Evolutionary conservation across 2,888 invertebrate species (phyloP).

Genomic region (Dryobotodes eremita): DNA sequence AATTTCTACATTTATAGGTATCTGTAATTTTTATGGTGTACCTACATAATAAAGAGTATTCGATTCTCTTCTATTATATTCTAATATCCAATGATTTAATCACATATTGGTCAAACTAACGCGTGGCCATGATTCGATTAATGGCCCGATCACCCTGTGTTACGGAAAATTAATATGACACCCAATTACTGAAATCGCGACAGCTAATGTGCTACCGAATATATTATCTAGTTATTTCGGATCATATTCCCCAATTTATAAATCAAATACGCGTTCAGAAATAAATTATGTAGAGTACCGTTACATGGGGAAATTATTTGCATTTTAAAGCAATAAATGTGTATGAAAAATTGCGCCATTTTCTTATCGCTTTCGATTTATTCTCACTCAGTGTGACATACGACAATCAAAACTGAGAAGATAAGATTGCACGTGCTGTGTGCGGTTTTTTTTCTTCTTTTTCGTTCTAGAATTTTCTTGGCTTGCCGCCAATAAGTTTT

Average conservation of each 20-base stretch:
- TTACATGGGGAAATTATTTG: constrained; percentile 49
- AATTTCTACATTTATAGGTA: no score
- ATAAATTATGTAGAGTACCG: constrained; percentile 31
- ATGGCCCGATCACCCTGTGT: constrained; percentile 18
- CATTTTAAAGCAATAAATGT: constrained; percentile 50
- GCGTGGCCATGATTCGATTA: constrained; percentile 32
- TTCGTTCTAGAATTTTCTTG: constrained; percentile 35
- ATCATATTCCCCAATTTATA: constrained; percentile 39
- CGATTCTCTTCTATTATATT: no score
- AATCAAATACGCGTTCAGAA: constrained; percentile 32
- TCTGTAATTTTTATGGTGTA: no score
- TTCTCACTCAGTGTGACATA: constrained; percentile 47
- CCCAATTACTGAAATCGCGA: constrained; percentile 39
- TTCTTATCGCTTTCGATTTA: constrained; percentile 57
- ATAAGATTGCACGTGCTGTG: constrained; percentile 52
- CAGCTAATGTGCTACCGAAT: constrained; percentile 43
- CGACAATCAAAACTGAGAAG: constrained; percentile 40
- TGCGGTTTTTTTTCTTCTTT: neutral
- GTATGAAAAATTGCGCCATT: constrained; percentile 53
- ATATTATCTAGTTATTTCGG: constrained; percentile 27
- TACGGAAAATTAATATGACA: constrained; percentile 49
- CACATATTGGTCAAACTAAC: constrained; percentile 17
- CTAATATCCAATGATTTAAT: neutral
- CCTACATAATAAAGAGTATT: neutral
- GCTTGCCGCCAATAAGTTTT: constrained; percentile 39